Evolutionary conservation across 2,797 vertebrate species (phyloP).

Genomic region (Neosilurus mollespiculum): DNA sequence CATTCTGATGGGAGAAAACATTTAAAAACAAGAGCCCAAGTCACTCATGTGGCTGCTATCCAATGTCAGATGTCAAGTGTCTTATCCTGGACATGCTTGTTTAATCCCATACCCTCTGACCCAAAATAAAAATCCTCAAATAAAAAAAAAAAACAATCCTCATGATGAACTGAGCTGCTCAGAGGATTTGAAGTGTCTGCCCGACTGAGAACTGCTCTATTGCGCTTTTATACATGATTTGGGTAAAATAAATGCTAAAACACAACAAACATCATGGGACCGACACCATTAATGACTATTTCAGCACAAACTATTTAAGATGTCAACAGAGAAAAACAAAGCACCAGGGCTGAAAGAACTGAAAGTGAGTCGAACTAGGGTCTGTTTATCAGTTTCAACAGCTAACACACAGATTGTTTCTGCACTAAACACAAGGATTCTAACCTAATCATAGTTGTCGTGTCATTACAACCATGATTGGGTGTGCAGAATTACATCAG

Average conservation of each 20-base stretch:
- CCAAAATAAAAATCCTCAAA: background rate
- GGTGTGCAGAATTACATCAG: background rate
- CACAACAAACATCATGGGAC: slow-evolving; percentile 62
- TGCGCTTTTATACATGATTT: slow-evolving; percentile 65
- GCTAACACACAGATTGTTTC: slow-evolving; percentile 59
- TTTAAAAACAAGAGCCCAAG: background rate
- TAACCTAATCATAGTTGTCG: background rate
- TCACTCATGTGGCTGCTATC: background rate
- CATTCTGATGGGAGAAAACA: background rate
- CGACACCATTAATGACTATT: slow-evolving; percentile 54
- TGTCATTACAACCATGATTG: background rate
- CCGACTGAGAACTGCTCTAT: slow-evolving; percentile 36
- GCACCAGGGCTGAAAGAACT: slow-evolving; percentile 29
- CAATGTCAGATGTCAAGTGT: background rate
- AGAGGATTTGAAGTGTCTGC: slow-evolving; percentile 24
- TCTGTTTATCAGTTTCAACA: slow-evolving; percentile 63
- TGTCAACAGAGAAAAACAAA: slow-evolving; percentile 64
- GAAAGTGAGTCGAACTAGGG: slow-evolving; percentile 22
- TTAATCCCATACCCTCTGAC: background rate
- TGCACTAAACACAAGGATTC: slow-evolving; percentile 57
- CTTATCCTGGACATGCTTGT: background rate
- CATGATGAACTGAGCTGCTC: slow-evolving; percentile 1
- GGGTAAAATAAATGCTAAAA: slow-evolving; percentile 61
- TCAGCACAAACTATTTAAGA: slow-evolving; percentile 63
- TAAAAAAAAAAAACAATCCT: background rate